These are phyloP conservation scores for Chaetura pelagica DNA, from an alignment of 2,113 vertebrate genomes.

Conservation along the genomic window DNA sequence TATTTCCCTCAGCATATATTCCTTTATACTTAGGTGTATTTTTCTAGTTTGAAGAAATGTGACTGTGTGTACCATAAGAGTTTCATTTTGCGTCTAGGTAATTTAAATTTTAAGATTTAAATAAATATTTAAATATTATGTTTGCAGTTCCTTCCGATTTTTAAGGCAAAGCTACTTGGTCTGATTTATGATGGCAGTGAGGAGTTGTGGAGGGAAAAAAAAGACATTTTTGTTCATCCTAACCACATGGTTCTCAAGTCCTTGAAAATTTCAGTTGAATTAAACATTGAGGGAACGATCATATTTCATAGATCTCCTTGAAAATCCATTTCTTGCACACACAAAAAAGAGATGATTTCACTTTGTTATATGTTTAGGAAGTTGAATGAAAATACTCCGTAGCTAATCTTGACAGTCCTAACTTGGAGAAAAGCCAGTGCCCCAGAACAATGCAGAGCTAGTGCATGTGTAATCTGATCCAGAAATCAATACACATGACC, in stretches of 20 bases:
- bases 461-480: not conserved
- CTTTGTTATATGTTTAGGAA: constrained; percentile 11
- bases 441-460: not conserved
- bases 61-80: not conserved
- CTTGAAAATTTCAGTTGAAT: not conserved
- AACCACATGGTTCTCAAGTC: not conserved
- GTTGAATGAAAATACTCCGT: constrained; percentile 3
- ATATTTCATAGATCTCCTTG: constrained; percentile 31
- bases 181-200: constrained; percentile 11
- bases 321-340: constrained; percentile 29
- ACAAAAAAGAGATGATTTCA: not conserved
- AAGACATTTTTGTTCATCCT: not conserved
- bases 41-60: not conserved
- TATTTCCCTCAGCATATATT: not conserved
- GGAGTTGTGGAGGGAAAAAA: not conserved
- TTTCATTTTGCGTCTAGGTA: not conserved
- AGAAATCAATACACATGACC: constrained; percentile 51
- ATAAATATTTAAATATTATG: not conserved
- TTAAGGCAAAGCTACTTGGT: not conserved
- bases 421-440: not conserved
- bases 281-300: not conserved
- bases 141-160: not conserved
- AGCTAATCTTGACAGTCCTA: constrained; percentile 26
- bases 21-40: not conserved
- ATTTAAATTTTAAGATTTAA: no score